A percentile compares a stretch with the other conserved stretches of the same genome.
These are phyloP conservation scores for Montipora efflorescens DNA, from an alignment of 64 coral and sea anemone genomes.

Conservation along the genomic window DNA sequence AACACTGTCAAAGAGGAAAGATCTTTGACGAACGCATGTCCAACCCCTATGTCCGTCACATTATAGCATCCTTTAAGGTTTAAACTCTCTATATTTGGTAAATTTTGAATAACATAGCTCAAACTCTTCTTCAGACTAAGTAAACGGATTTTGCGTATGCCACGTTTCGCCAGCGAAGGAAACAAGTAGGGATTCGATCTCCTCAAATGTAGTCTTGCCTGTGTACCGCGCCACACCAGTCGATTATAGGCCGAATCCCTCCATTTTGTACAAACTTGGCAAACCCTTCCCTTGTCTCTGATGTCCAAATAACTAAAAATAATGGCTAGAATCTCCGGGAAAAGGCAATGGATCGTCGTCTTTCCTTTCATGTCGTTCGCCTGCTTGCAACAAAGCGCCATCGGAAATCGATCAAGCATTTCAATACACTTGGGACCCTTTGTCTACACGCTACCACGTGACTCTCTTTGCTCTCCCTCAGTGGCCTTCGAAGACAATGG, in stretches of 20 bases:
- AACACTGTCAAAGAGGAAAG: constrained; percentile 98
- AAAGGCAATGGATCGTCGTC: constrained; percentile 92
- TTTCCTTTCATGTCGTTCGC: constrained; percentile 87
- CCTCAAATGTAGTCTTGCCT: constrained; percentile 97
- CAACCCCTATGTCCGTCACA: constrained; percentile 97
- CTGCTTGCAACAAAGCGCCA: constrained; percentile 72
- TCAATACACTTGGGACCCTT: constrained; percentile 96
- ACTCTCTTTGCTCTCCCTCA: constrained; percentile 28
- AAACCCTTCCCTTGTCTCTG: constrained; percentile 96
- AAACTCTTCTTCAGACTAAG: constrained; percentile 96
- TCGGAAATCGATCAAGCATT: constrained; percentile 98
- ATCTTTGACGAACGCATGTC: constrained; percentile 94
- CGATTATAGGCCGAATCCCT: constrained; percentile 92
- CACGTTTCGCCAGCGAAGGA: constrained; percentile 98
- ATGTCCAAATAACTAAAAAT: constrained; percentile 99
- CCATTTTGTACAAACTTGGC: constrained; percentile 96
- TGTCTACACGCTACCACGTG: constrained; percentile 85
- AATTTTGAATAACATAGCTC: constrained; percentile 94
- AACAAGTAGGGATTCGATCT: constrained; percentile 98
- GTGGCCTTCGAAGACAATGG: constrained; percentile 76
- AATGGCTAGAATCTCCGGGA: constrained; percentile 98
- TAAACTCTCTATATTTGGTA: constrained; percentile 91
- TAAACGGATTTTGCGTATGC: constrained; percentile 99
- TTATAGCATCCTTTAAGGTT: constrained; percentile 99
- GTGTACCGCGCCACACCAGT: constrained; percentile 93